Base-by-base conservation (phyloP, 1,140 invertebrate species). In the Campoletis sonorensis region DNA sequence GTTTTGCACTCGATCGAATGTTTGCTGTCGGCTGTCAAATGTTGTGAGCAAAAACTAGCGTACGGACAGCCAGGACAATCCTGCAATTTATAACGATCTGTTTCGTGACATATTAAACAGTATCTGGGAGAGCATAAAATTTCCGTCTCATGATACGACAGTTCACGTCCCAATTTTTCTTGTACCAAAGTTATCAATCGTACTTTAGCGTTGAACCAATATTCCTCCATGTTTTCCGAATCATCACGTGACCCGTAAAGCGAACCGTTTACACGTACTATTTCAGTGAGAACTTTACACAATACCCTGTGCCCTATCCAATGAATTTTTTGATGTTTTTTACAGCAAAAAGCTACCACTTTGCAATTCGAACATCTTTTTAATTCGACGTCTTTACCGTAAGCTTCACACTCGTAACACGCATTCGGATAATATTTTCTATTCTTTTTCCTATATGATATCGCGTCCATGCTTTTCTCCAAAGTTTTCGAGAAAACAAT, bases 311-410 rank as follows among this genome's bases (percentile, higher is more conserved):
- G 79, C 3, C 13, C n/a, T 21, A 40, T 26, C 79, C 79, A 80
- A n/a, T 80, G 79, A 5, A 16, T 58, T 16, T 26, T 73, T 61
- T 73, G 79, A 73, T 80, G 79, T 64, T 80, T 27, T 40, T 45
- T 58, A 3, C 68, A 26, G 70, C 79, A 80, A 30, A 73, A 80
- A 33, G 58, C 70, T 8, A 80, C 40, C 51, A 73, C 73, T 73
- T 80, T 80, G 61, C 79, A 80, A 33, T 30, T n/a, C 10, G 70
- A 33, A 18, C 79, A 80, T 40, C 79, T 51, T 27, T 80, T 80
- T 23, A 73, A 45, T 23, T 72, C 5, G 16, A 64, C 72, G 1
- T 73, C 67, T 10, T 72, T 58, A 18, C 72, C 79, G 16, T 80
- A 72, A 37, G 21, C 33, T 40, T 54, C 37, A 21, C 79, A 80